Evolutionary conservation across 2,888 invertebrate species (phyloP).

Genomic region (Pandemis corylana): DNA sequence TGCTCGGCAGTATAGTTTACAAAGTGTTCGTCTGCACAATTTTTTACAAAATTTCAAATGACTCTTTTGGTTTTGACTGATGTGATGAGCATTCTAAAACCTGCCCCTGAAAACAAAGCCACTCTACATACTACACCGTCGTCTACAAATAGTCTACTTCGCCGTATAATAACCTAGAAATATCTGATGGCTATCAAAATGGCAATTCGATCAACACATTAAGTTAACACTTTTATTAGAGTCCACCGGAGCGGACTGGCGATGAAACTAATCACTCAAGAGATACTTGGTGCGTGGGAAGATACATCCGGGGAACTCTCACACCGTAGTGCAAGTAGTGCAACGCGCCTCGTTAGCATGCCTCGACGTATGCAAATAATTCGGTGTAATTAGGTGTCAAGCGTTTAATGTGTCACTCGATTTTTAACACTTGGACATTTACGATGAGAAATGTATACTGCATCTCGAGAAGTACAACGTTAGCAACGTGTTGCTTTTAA

Average conservation of each 20-base stretch:
- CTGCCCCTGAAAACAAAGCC: too few species aligned
- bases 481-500: too few species aligned
- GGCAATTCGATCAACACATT: constrained; percentile 14
- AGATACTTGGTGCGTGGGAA: constrained; percentile 37
- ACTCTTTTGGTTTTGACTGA: too few species aligned
- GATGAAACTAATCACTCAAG: constrained; percentile 33
- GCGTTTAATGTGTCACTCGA: background rate
- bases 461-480: too few species aligned
- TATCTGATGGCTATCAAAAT: background rate
- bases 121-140: background rate
- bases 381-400: background rate
- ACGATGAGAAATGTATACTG: background rate
- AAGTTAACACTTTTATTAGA: constrained; percentile 37
- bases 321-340: constrained; percentile 16
- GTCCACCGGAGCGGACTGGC: constrained; percentile 10
- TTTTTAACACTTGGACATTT: background rate
- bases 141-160: background rate
- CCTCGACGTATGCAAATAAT: background rate
- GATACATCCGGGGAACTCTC: constrained; percentile 13
- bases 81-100: too few species aligned
- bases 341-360: background rate
- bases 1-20: too few species aligned
- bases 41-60: too few species aligned
- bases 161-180: background rate
- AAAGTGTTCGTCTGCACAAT: too few species aligned